Conservation (phyloP, 2,797 vertebrate genomes). For the Galaxias olidus region DNA sequence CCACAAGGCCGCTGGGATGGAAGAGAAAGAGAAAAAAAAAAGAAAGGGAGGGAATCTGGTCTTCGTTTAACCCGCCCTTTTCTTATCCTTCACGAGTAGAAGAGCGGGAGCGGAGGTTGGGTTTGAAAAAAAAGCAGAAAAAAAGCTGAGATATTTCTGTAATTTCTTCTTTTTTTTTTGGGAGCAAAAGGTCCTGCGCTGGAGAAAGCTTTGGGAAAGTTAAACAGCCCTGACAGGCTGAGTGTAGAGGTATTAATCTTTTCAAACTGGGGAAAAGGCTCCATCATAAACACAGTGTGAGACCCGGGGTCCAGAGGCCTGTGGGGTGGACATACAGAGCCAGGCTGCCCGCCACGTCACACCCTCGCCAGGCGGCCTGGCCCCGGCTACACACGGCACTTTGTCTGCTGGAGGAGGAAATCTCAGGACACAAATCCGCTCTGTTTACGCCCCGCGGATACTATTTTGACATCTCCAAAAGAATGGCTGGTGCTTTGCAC, state of each 20-base stretch:
- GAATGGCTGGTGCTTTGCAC: slow-evolving; percentile 24
- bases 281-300: slow-evolving; percentile 73
- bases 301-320: slow-evolving; percentile 44
- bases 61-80: slow-evolving; percentile 62
- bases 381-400: slow-evolving; percentile 29
- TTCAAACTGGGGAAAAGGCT: slow-evolving; percentile 70
- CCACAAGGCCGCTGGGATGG: slow-evolving; percentile 23
- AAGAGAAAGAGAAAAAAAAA: slow-evolving; percentile 27
- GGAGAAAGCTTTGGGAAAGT: slow-evolving; percentile 64
- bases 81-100: slow-evolving; percentile 31
- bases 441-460: slow-evolving; percentile 40
- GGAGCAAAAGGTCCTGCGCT: slow-evolving; percentile 58
- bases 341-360: not conserved
- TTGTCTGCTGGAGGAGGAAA: slow-evolving; percentile 35
- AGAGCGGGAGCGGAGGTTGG: slow-evolving; percentile 15
- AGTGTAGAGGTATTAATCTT: slow-evolving; percentile 75
- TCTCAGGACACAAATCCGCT: slow-evolving; percentile 36
- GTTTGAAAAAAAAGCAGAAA: slow-evolving; percentile 15
- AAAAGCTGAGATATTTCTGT: slow-evolving; percentile 59
- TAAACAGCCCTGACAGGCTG: slow-evolving; percentile 73
- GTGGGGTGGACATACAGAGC: slow-evolving; percentile 23
- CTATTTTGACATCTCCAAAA: slow-evolving; percentile 46
- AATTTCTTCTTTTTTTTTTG: slow-evolving; percentile 56
- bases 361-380: not conserved
- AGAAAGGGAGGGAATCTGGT: slow-evolving; percentile 55